These are phyloP conservation scores for Protomyctophum bolini DNA, from an alignment of 2,113 vertebrate species.

Conservation along the genomic window DNA sequence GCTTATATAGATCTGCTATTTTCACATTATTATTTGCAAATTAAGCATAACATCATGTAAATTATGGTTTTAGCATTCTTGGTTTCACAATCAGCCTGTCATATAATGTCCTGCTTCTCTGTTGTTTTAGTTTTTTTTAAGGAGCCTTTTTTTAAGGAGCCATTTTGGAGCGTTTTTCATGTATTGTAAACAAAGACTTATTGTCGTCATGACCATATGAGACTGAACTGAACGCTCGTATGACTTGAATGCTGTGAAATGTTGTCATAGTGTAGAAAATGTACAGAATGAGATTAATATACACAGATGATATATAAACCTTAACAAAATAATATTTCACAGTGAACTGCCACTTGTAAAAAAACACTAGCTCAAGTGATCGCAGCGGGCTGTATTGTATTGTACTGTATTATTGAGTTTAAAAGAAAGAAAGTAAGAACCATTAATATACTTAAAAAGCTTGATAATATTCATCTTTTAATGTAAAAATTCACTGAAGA, in stretches of 20 bases:
- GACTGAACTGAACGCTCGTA: too few species aligned
- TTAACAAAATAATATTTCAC: neutral
- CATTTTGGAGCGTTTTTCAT: too few species aligned
- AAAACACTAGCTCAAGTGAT: conserved; percentile 7
- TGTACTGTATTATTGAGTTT: too few species aligned
- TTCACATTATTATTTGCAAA: too few species aligned
- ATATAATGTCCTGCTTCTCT: conserved; percentile 13
- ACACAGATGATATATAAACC: neutral
- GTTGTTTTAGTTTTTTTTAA: neutral
- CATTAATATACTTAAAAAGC: too few species aligned
- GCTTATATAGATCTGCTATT: too few species aligned
- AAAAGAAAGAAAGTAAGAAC: too few species aligned
- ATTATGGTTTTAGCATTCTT: conserved; percentile 5
- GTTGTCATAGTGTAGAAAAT: neutral
- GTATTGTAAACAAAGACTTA: too few species aligned
- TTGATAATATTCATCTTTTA: neutral
- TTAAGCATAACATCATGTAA: too few species aligned
- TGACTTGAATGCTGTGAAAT: conserved; percentile 37
- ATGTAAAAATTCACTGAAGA: neutral
- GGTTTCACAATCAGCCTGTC: neutral
- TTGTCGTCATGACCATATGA: too few species aligned
- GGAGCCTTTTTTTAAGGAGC: too few species aligned
- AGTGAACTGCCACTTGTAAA: conserved; percentile 17
- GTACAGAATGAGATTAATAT: neutral
- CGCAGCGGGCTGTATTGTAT: neutral